Base-by-base conservation (phyloP, 2,113 vertebrate species). In the Setophaga coronata region DNA sequence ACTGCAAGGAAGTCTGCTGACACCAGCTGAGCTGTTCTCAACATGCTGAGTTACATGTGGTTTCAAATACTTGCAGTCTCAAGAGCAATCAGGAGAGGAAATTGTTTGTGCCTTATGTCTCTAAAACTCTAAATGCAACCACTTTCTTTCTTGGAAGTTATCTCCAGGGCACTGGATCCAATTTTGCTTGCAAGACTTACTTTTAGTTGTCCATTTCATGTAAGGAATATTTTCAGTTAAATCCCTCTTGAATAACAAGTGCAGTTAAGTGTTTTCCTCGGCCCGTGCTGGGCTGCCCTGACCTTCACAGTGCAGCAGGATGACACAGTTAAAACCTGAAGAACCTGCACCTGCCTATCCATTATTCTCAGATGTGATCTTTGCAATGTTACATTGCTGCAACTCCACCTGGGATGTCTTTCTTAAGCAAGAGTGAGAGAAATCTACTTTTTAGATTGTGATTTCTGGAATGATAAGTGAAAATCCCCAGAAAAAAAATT, bases 391-490 rank as follows among this genome's bases (percentile, higher is more conserved):
- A 24, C 18, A 29, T 38, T 81, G 15, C 23, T 84, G 6, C 45
- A 38, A 23, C 4, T 71, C 26, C 29, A 51, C 17, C 6, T 64
- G 23, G 3, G 17, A 31, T 0, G 0, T 23, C 14, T 36, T 14
- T 1, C 4, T 51, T 26, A 79, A 73, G 6, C 6, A 65, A 50
- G 19, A 74, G 10, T 16, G 21, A 69, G 21, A 70, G 9, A 33
- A 17, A 8, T 9, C 5, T 67, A 3, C 1, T 2, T 45, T 89
- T 81, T 57, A 61, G 7, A 40, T 12, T 45, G 10, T 26, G 12
- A 50, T 56, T 84, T 87, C 86, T 64, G 4, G 31, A 82, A 7
- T 33, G 10, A 38, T 18, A 4, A 71, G 9, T 36, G 16, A 74
- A 89, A 89, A 34, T 54, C 20, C 78, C 20, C 33, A 29, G 14